Evolutionary conservation across 1,140 invertebrate species (phyloP), one percentile per base, ranked within the genome.

Genomic region (Cryptotermes secundus): DNA sequence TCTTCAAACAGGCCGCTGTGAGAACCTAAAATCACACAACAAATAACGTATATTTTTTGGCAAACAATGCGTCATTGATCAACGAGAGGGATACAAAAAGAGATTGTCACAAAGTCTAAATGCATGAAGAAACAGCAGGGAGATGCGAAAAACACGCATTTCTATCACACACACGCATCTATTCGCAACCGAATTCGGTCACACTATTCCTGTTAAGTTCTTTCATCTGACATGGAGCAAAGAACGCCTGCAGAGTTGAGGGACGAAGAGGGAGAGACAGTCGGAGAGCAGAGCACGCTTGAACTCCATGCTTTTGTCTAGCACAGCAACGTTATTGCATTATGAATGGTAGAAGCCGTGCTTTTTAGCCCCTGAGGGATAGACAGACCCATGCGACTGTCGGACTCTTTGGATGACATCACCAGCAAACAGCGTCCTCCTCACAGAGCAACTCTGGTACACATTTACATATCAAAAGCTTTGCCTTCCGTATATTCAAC

Each of bases 401-500:
- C 59, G 59, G 59, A 72, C 59, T 72, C 59, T 72, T 72, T 72
- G 59, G 59, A 72, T 72, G 59, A 72, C 59, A 72, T 72, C 59
- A 72, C n/a, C 59, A 72, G 26, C n/a, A n/a, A 31, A 9, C n/a
- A n/a, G 26, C n/a, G 26, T 72, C 7, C n/a, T 26, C n/a, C 4
- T 6, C 38, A 38, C 38, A 38, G n/a, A n/a, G n/a, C n/a, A 38
- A 38, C 38, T 38, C 38, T 38, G 4, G 12, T 38, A 12, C 38
- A 38, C 59, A 72, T 72, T 72, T 72, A n/a, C 59, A 72, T 72
- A 72, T 72, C 59, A 72, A 72, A 72, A 72, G 59, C 59, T 72
- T 72, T 72, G 59, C 59, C 59, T 72, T 72, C 26, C 45, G 45
- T 49, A 49, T 49, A 49, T 49, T 49, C 59, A 72, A 72, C 59